Evolutionary conservation across 2,797 vertebrate genomes (phyloP), one percentile per base, ranked within the genome.

Genomic region (Gymnocypris eckloni): DNA sequence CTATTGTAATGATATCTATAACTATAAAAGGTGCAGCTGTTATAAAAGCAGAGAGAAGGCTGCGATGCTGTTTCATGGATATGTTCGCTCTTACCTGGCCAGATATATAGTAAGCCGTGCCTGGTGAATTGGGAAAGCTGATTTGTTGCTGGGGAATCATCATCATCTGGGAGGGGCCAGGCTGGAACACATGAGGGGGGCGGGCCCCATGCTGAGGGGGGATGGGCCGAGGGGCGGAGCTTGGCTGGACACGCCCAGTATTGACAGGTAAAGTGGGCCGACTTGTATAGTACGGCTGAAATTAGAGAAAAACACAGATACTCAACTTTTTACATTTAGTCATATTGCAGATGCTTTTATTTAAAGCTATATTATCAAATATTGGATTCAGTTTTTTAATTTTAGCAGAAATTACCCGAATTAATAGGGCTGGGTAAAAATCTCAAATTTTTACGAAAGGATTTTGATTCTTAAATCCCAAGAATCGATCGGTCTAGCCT

Each of bases 101-200:
- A 1, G 92, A 95, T 92, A 99, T 97, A 93, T 98, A 98, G 94
- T 98, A 99, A 43, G 95, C 90, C 20, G 97, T 95, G 90, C 96
- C 97, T 93, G 98, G 97, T 82, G 97, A 97, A 93, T 95, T 96
- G 88, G 96, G 90, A 91, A 98, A 98, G 89, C 97, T 94, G 90
- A 98, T 93, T 92, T 96, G 96, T 91, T 97, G 98, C 54, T 94
- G 93, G 61, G 97, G 96, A 92, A 99, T 98, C 97, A 99, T 97
- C 97, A 99, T 97, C 96, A 99, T 97, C 93, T 98, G 98, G 92
- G 98, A 98, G 48, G 83, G 83, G 92, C 96, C 95, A 0, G 96
- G 92, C 90, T 94, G 95, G 95, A 98, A 99, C 86, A 99, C 97
- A 88, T 99, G 98, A 85, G 97, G 92, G 91, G 98, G 94, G 59